Evolutionary conservation across 1,140 invertebrate species (phyloP).

Genomic region (Pseudomyrmex flavicornis): DNA sequence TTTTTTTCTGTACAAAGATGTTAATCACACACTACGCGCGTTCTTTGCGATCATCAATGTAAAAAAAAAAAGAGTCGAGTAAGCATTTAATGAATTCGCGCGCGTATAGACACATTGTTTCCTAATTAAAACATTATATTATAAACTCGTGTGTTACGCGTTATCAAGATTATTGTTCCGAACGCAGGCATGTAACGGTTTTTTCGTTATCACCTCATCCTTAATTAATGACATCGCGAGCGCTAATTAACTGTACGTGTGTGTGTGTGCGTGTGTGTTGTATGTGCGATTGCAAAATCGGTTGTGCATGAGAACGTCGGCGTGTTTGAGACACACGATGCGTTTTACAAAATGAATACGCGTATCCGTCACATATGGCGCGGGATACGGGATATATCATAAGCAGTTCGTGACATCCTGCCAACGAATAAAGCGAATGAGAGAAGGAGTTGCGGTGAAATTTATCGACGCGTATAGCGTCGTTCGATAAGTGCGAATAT

Average conservation of each 20-base stretch:
- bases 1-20: neutral
- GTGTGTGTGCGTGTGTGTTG: conserved; percentile 25
- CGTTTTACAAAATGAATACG: conserved; percentile 15
- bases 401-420: conserved; percentile 18
- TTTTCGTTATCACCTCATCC: conserved; percentile 15
- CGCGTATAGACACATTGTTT: conserved; percentile 9
- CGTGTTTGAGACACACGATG: conserved; percentile 62
- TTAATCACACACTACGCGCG: neutral
- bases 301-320: conserved; percentile 37
- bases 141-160: neutral
- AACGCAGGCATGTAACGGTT: conserved; percentile 40
- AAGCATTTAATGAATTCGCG: neutral
- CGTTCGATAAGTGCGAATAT: neutral
- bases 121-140: conserved; percentile 24
- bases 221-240: conserved; percentile 45
- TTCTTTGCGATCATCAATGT: too few species aligned
- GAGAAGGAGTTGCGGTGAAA: conserved; percentile 7
- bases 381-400: conserved; percentile 34
- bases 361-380: neutral
- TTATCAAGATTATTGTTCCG: conserved; percentile 43
- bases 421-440: conserved; percentile 44
- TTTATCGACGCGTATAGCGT: conserved; percentile 22
- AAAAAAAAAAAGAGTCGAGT: neutral
- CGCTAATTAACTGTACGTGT: conserved; percentile 12
- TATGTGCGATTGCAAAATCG: conserved; percentile 13